phyloP scores from a whole-genome alignment of 2,797 vertebrate genomes.

The Taeniopygia guttata region DNA sequence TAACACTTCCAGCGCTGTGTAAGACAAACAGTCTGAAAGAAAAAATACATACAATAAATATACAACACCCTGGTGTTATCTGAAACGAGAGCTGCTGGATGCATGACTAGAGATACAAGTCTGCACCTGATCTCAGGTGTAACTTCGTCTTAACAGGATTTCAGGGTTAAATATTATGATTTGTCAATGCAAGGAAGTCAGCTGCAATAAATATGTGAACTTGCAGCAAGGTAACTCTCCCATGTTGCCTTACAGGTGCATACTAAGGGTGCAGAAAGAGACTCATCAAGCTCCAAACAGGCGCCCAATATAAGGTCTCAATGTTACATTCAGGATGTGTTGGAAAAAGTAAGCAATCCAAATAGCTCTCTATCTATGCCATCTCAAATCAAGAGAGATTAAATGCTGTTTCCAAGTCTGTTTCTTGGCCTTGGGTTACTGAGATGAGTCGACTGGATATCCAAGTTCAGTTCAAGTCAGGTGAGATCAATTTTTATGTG shows the following conservation, averaged over 20 bases:
- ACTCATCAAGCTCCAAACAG: background rate
- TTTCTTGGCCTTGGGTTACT: background rate
- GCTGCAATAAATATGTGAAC: background rate
- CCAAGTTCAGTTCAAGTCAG: background rate
- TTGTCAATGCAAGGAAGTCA: background rate
- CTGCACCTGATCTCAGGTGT: background rate
- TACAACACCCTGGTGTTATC: background rate
- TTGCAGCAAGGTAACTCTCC: background rate
- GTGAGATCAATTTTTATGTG: background rate
- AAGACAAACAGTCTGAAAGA: constrained; percentile 89
- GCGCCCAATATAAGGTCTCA: background rate
- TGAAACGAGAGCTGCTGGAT: background rate
- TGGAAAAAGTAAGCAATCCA: background rate
- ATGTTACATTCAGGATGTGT: background rate
- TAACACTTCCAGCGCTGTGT: constrained; percentile 83
- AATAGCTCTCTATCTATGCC: background rate
- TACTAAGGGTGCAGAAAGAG: background rate
- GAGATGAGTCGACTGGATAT: background rate
- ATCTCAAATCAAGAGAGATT: background rate
- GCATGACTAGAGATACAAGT: background rate
- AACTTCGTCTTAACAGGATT: background rate
- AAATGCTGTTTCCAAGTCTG: background rate
- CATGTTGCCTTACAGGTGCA: background rate
- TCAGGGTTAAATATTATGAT: background rate
- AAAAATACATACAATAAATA: background rate